phyloP scores from a whole-genome alignment of 2,888 invertebrate genomes.

The Thymelicus sylvestris region DNA sequence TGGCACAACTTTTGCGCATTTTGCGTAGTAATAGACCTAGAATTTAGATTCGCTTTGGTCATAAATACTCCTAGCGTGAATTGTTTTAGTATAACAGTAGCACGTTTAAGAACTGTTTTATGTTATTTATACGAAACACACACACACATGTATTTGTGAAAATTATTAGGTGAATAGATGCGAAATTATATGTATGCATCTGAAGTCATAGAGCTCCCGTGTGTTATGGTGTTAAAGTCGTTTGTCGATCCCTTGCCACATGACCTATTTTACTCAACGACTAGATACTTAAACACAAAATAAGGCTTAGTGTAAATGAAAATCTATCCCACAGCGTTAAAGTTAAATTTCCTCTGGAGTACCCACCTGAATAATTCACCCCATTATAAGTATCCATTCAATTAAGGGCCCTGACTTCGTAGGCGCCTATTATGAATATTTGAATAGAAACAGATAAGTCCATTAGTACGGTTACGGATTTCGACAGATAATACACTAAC shows the following conservation, averaged over 20 bases:
- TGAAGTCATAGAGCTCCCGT: conserved; percentile 11
- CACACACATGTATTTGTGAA: background rate
- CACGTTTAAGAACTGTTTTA: conserved; percentile 2
- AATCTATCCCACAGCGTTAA: conserved; percentile 43
- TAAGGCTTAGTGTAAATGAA: conserved; percentile 33
- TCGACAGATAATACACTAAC: conserved; percentile 35
- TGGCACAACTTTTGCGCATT: conserved; percentile 59
- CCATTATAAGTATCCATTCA: conserved; percentile 63
- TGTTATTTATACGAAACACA: background rate
- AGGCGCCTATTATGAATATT: conserved; percentile 53
- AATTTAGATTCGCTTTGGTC: conserved; percentile 37
- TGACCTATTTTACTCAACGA: conserved; percentile 49
- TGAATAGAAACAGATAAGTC: conserved; percentile 52
- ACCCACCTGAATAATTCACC: conserved; percentile 54
- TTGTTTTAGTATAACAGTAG: conserved; percentile 15
- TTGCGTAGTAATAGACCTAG: conserved; percentile 46
- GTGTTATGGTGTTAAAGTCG: conserved; percentile 41
- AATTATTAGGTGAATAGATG: background rate
- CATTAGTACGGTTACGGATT: conserved; percentile 47
- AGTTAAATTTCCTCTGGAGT: conserved; percentile 47
- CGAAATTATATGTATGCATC: conserved; percentile 10
- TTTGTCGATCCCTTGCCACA: conserved; percentile 43
- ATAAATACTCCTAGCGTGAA: conserved; percentile 18
- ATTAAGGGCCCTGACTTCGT: conserved; percentile 60
- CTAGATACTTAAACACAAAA: conserved; percentile 49